These are phyloP conservation scores for Pachydiplax longipennis DNA, from an alignment of 2,888 invertebrate species.

Conservation along the genomic window DNA sequence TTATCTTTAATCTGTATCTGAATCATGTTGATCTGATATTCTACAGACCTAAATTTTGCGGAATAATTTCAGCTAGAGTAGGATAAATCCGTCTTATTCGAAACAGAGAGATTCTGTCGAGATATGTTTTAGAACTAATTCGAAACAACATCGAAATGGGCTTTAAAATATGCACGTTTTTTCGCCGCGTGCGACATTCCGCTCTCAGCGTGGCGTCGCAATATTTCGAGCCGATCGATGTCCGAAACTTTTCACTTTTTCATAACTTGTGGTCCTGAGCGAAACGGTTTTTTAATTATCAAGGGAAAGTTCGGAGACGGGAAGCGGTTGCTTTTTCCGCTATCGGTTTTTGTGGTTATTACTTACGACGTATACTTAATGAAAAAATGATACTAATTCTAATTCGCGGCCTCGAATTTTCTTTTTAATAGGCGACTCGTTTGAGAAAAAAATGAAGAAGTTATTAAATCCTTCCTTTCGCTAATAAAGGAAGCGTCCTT, in stretches of 20 bases:
- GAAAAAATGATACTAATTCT: not conserved
- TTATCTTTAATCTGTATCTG: too few species aligned
- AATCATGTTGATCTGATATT: too few species aligned
- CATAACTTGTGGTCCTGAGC: not conserved
- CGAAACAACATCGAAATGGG: too few species aligned
- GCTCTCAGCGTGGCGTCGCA: too few species aligned
- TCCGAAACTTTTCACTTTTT: not conserved
- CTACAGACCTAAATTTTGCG: too few species aligned
- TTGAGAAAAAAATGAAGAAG: not conserved
- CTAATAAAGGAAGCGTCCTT: not conserved
- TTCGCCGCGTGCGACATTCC: too few species aligned
- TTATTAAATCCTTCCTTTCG: not conserved
- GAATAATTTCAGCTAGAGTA: too few species aligned
- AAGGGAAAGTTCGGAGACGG: not conserved
- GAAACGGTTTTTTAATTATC: not conserved
- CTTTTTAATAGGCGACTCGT: not conserved
- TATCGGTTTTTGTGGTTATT: not conserved
- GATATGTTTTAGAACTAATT: too few species aligned
- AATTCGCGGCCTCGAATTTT: not conserved
- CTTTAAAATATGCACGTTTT: too few species aligned
- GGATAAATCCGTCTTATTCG: too few species aligned
- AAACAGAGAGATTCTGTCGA: too few species aligned
- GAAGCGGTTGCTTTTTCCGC: not conserved
- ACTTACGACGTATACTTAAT: not conserved
- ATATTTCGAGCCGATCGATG: not conserved